Conservation (phyloP, 2,888 invertebrate genomes). For the Helleia helle region DNA sequence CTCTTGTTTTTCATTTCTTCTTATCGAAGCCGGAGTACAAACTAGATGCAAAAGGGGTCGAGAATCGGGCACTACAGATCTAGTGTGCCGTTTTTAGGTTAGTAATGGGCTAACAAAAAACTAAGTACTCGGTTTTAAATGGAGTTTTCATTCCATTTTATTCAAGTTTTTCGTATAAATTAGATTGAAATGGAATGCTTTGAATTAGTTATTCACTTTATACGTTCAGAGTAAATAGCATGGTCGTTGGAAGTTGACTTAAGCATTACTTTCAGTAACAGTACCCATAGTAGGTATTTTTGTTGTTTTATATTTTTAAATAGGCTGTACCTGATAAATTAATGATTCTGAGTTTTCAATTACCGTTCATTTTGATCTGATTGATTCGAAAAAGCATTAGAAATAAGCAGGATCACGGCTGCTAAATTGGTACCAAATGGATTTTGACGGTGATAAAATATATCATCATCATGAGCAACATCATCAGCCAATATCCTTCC, state of each 20-base stretch:
- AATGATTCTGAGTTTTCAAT: too few species aligned
- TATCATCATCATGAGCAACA: too few species aligned
- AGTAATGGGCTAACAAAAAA: constrained; percentile 8
- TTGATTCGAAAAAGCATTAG: too few species aligned
- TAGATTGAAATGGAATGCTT: constrained; percentile 1
- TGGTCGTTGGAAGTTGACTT: background rate
- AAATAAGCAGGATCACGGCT: too few species aligned
- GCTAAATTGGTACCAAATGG: too few species aligned
- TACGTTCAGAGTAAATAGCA: too few species aligned
- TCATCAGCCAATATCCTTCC: too few species aligned
- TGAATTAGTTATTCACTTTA: constrained; percentile 2
- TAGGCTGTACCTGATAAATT: too few species aligned
- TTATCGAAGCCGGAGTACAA: constrained; percentile 2
- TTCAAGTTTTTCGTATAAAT: constrained; percentile 2
- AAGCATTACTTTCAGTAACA: background rate
- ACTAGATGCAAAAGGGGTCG: constrained; percentile 3
- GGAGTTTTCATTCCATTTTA: constrained; percentile 1
- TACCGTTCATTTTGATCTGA: too few species aligned
- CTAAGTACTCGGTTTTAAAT: constrained; percentile 2
- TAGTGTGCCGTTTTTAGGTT: constrained; percentile 8
- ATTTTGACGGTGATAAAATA: too few species aligned
- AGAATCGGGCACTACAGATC: constrained; percentile 3
- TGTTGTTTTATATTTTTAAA: too few species aligned
- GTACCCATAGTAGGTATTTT: too few species aligned
- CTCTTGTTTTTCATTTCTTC: constrained; percentile 8